Conservation (phyloP, 2,888 invertebrate species). For the Polia nebulosa region DNA sequence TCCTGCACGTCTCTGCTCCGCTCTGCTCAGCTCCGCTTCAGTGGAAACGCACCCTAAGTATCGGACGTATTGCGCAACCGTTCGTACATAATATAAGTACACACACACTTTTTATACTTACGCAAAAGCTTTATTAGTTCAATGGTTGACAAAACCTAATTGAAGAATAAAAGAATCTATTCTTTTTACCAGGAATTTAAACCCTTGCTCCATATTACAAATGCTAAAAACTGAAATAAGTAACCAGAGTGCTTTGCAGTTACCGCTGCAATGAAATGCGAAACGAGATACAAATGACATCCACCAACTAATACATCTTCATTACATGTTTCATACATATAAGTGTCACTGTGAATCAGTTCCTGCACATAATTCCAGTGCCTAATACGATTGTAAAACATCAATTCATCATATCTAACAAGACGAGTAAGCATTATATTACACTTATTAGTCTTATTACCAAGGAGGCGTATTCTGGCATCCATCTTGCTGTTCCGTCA, state of each 20-base stretch:
- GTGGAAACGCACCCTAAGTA: too few species aligned
- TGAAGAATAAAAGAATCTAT: too few species aligned
- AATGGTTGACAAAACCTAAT: too few species aligned
- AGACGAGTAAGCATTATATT: conserved; percentile 15
- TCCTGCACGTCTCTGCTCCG: too few species aligned
- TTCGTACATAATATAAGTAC: too few species aligned
- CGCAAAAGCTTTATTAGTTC: too few species aligned
- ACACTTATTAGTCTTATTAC: too few species aligned
- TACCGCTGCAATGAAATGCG: neutral
- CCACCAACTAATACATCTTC: neutral
- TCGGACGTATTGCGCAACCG: too few species aligned
- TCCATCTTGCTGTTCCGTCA: conserved; percentile 23
- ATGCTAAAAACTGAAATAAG: neutral
- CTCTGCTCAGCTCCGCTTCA: too few species aligned
- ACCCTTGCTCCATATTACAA: neutral
- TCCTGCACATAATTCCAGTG: conserved; percentile 11
- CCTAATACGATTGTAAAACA: neutral
- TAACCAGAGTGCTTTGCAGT: neutral
- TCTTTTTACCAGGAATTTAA: neutral
- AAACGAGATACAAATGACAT: neutral
- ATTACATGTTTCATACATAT: neutral
- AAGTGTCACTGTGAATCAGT: neutral
- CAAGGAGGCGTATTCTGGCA: conserved; percentile 34
- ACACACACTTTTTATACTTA: too few species aligned
- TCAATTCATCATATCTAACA: conserved; percentile 13